A percentile compares a stretch with the other conserved stretches of the same genome.
Conservation (phyloP, 2,797 vertebrate species). For the Pantherophis alleghaniensis region DNA sequence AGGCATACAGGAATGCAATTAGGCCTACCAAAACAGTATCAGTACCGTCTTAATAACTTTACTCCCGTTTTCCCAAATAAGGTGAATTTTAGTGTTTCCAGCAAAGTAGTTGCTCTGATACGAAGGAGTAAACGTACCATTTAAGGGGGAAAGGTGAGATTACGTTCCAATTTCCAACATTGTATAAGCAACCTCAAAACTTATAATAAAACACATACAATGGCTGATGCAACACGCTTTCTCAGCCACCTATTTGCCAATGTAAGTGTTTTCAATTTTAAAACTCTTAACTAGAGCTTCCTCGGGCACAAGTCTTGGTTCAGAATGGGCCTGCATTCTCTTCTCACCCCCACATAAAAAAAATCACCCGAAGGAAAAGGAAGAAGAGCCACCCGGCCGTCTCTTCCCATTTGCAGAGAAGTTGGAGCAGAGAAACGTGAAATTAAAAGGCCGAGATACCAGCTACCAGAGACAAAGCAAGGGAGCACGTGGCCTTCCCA, state of each 20-base stretch:
- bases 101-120: background rate
- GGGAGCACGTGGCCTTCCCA: background rate
- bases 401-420: background rate
- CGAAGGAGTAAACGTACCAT: background rate
- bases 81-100: background rate
- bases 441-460: conserved; percentile 45
- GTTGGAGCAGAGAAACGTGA: background rate
- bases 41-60: background rate
- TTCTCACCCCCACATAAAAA: background rate
- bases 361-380: background rate
- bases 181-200: background rate
- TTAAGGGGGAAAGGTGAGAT: background rate
- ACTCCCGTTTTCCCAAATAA: background rate
- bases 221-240: background rate
- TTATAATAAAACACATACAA: too few species aligned
- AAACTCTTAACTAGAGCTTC: background rate
- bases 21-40: too few species aligned
- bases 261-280: too few species aligned
- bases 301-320: background rate
- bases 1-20: background rate
- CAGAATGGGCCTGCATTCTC: background rate
- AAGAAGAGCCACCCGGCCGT: fast-evolving
- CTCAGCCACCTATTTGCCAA: background rate
- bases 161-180: background rate
- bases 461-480: background rate